Base-by-base conservation (phyloP, 2,113 vertebrate genomes). In the Ptilonorhynchus violaceus region DNA sequence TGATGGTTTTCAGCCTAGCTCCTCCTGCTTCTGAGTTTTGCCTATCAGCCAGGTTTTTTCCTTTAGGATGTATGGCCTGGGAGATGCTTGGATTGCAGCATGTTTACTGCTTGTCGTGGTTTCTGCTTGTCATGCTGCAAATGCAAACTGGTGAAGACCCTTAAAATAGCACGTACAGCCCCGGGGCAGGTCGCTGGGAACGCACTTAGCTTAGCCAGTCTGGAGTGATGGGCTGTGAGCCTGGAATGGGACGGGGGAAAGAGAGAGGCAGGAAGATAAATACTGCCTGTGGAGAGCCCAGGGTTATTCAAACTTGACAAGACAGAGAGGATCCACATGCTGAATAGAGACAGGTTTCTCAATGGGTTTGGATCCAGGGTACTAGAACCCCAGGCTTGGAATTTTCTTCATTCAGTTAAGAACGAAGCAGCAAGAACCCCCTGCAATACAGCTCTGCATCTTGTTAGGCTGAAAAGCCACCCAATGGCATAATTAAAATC, bases 1-100 rank as follows among this genome's bases (percentile, higher is more conserved):
- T 96, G 73, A 63, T 62, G 20, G 1, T 94, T 87, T 96, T 94
- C 96, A 92, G 68, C 42, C 72, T n/a, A 49, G 84, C 69, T 95
- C 80, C 17, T 91, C 76, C 86, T n/a, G 37, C 80, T 78, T 62
- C 41, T 18, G 35, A 30, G 3, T 84, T 96, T 95, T 81, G 59
- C 69, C 68, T 68, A 10, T 74, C 62, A 50, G 33, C 35, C 80
- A 30, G 74, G 17, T n/a, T 77, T 66, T 85, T 59, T 13, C 53
- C 60, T 90, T 63, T 22, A 35, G 69, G 68, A 67, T 4, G 1
- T 3, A 11, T 0, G 4, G 80, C 58, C 85, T 46, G 58, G 23
- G 80, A 55, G 67, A 44, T 76, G 75, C 62, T 96, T 2, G 2
- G 41, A 25, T 41, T 72, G 95, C 35, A 64, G 77, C 0, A 0